phyloP scores from a whole-genome alignment of 2,113 vertebrate genomes.

The Crocuta crocuta region DNA sequence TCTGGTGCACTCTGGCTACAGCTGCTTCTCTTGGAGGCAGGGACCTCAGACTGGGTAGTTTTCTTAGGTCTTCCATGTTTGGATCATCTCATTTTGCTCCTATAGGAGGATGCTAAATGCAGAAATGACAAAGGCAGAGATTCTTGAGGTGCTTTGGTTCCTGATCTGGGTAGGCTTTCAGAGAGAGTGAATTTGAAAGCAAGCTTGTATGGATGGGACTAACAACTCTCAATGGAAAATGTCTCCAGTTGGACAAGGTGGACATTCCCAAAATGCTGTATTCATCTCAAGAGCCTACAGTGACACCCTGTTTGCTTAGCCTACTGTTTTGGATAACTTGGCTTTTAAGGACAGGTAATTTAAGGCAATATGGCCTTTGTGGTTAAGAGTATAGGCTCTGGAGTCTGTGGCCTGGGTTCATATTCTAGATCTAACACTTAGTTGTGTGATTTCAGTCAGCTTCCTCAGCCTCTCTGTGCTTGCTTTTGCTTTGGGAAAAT shows the following conservation, averaged over 20 bases:
- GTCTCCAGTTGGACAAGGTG: neutral
- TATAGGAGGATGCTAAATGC: neutral
- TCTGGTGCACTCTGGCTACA: neutral
- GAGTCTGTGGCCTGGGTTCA: neutral
- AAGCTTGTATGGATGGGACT: neutral
- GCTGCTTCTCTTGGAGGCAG: neutral
- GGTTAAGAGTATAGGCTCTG: neutral
- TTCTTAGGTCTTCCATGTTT: neutral
- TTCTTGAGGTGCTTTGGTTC: neutral
- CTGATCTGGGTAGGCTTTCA: neutral
- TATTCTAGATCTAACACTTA: neutral
- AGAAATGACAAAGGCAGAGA: slow-evolving; percentile 13
- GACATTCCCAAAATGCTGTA: neutral
- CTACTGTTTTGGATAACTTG: neutral
- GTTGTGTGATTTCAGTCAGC: neutral
- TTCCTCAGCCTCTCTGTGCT: neutral
- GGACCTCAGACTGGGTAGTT: neutral
- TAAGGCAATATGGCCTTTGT: neutral
- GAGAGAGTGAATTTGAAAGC: slow-evolving; percentile 12
- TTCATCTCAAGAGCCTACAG: neutral
- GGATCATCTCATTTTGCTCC: neutral
- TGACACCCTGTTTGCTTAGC: neutral
- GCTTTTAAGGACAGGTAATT: neutral
- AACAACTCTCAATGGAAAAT: neutral
- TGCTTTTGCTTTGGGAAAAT: neutral